phyloP scores from a whole-genome alignment of 2,113 vertebrate species.

The Corvus cornix region DNA sequence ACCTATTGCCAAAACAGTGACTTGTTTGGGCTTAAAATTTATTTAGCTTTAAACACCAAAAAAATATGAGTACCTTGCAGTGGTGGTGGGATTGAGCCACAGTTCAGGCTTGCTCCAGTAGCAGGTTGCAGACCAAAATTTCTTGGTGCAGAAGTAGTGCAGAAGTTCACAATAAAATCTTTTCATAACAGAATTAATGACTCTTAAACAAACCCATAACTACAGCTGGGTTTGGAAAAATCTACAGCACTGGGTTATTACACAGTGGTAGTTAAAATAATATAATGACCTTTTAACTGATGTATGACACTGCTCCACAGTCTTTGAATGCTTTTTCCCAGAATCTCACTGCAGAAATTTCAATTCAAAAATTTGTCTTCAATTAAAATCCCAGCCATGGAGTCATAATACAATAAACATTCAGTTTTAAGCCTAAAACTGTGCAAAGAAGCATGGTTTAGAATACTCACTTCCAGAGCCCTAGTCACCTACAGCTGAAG shows the following conservation, averaged over 20 bases:
- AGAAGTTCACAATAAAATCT: neutral
- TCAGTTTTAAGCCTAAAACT: neutral
- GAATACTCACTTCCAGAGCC: neutral
- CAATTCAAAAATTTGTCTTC: neutral
- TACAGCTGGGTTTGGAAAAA: neutral
- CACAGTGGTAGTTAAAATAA: neutral
- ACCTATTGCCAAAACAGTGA: neutral
- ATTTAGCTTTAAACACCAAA: neutral
- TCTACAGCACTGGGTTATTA: neutral
- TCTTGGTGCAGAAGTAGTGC: neutral
- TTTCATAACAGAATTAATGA: neutral
- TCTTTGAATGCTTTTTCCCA: neutral
- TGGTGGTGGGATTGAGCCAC: neutral
- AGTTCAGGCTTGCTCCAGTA: neutral
- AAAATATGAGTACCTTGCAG: neutral
- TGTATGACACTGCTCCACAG: neutral
- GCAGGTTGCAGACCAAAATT: neutral
- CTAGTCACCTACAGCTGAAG: neutral
- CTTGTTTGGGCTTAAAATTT: neutral
- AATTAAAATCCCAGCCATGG: neutral
- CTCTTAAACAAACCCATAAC: neutral
- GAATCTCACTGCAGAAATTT: neutral
- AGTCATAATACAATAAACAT: neutral
- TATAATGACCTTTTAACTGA: neutral
- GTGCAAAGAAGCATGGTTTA: neutral